These are phyloP conservation scores for Neoaliturus tenellus DNA, from an alignment of 2,888 invertebrate species.

Conservation along the genomic window DNA sequence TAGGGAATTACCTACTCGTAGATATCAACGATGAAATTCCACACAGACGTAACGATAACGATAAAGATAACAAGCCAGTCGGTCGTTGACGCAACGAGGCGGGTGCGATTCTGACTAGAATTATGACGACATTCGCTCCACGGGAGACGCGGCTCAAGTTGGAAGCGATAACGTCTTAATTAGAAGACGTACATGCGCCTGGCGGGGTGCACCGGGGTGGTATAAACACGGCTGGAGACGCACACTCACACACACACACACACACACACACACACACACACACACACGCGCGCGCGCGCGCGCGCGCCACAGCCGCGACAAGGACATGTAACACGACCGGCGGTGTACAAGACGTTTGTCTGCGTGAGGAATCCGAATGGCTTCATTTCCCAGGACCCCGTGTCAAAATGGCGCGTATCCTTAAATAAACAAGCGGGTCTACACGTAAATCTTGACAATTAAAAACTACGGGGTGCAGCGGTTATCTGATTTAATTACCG, in stretches of 20 bases:
- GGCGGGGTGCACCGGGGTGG: neutral
- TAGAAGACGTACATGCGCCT: neutral
- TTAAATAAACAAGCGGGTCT: neutral
- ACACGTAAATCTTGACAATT: neutral
- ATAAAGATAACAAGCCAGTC: neutral
- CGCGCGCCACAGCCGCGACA: neutral
- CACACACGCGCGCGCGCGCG: neutral
- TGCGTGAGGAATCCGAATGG: conserved; percentile 31
- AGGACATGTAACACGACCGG: neutral
- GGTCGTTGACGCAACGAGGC: neutral
- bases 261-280: neutral
- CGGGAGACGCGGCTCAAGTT: neutral
- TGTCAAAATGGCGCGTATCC: neutral
- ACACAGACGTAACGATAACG: neutral
- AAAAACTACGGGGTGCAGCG: conserved; percentile 10
- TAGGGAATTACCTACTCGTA: neutral
- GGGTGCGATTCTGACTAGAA: neutral
- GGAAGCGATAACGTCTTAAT: conserved; percentile 15
- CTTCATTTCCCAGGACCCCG: conserved; percentile 20
- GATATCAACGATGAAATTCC: neutral
- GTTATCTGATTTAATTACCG: conserved; percentile 6
- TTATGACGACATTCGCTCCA: neutral
- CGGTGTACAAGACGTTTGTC: neutral
- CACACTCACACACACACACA: too few relatives aligned
- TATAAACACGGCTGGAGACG: neutral